Percentiles rank a stretch among this genome's conserved stretches.
phyloP scores from a whole-genome alignment of 2,113 vertebrate genomes.

The Cathartes aura region DNA sequence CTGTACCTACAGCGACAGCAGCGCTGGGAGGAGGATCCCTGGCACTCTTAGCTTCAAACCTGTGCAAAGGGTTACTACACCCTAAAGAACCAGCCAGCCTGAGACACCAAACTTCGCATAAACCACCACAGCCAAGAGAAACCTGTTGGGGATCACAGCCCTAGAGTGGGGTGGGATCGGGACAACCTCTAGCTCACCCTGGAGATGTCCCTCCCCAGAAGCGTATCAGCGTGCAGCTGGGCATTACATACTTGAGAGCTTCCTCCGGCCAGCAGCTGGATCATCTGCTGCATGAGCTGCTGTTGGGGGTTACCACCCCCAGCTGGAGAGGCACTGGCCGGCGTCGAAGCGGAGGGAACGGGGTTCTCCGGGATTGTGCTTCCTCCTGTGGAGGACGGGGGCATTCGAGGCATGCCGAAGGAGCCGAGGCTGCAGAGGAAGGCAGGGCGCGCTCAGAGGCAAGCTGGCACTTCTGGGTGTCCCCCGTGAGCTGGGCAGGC shows the following conservation, averaged over 20 bases:
- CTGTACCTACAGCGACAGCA: fast-evolving
- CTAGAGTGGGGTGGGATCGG: fast-evolving
- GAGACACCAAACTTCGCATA: neutral
- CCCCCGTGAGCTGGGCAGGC: neutral
- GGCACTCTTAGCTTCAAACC: neutral
- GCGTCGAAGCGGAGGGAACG: slow-evolving; percentile 84
- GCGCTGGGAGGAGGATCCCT: neutral
- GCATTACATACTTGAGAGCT: slow-evolving; percentile 74
- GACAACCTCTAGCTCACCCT: neutral
- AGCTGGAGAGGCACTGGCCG: slow-evolving; percentile 72
- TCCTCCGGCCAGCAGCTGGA: slow-evolving; percentile 93
- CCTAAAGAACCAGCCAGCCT: neutral
- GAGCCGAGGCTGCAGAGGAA: slow-evolving; percentile 81
- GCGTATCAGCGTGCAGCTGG: fast-evolving
- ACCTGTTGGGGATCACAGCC: neutral
- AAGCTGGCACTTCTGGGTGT: neutral
- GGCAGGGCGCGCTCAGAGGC: neutral
- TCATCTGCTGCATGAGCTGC: slow-evolving; percentile 93
- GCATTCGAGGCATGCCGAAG: slow-evolving; percentile 87
- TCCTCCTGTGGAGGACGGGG: slow-evolving; percentile 88
- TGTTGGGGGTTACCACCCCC: slow-evolving; percentile 74
- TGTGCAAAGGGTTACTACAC: neutral
- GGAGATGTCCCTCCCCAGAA: neutral
- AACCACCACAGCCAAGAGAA: neutral
- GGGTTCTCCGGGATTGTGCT: slow-evolving; percentile 86